Evolutionary conservation across 2,797 vertebrate species (phyloP).

Genomic region (Molossus molossus): DNA sequence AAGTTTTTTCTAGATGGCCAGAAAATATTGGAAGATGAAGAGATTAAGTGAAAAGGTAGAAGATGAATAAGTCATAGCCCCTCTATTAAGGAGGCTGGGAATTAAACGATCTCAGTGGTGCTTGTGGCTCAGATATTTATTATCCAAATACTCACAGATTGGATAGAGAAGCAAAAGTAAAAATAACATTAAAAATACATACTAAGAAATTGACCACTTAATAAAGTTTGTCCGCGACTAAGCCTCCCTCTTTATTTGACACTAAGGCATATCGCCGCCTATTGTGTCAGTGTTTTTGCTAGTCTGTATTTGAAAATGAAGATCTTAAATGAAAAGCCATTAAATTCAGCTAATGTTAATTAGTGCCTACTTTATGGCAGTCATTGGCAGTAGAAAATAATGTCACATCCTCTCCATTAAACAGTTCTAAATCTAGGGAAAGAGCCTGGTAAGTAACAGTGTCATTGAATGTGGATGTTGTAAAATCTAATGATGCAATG

Average conservation of each 20-base stretch:
- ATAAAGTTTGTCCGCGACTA: neutral
- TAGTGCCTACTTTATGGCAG: neutral
- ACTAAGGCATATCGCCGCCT: neutral
- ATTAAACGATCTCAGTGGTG: slow-evolving; percentile 23
- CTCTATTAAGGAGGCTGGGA: neutral
- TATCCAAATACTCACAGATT: slow-evolving; percentile 35
- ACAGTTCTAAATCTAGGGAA: slow-evolving; percentile 32
- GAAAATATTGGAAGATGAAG: slow-evolving; percentile 16
- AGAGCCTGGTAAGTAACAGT: neutral
- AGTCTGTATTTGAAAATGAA: slow-evolving; percentile 50
- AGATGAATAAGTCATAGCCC: slow-evolving; percentile 37
- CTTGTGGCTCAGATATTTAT: slow-evolving; percentile 52
- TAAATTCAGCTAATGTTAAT: neutral
- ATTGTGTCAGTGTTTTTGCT: neutral
- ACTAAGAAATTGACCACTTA: neutral
- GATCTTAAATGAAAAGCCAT: slow-evolving; percentile 61
- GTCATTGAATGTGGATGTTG: neutral
- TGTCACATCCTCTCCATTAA: slow-evolving; percentile 27
- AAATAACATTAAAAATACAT: slow-evolving; percentile 8
- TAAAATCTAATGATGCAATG: slow-evolving; percentile 44
- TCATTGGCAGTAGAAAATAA: slow-evolving; percentile 7
- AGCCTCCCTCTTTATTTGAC: neutral
- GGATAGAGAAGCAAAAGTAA: slow-evolving; percentile 36
- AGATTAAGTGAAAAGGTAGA: slow-evolving; percentile 41
- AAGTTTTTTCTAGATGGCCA: slow-evolving; percentile 1